Conservation (phyloP, 2,888 invertebrate species). For the Andrena dorsata region DNA sequence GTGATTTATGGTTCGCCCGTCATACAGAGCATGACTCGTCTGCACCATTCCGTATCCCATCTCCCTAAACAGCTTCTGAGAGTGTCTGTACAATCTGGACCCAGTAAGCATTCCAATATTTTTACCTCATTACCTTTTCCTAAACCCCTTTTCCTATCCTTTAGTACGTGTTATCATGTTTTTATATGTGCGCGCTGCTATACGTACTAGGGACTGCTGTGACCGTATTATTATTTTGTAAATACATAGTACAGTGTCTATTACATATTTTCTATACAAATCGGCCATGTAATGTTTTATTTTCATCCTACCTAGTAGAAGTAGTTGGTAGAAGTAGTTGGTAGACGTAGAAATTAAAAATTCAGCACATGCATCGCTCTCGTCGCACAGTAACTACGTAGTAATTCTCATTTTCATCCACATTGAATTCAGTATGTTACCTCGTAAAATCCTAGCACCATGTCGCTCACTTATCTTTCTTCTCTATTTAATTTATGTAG, state of each 20-base stretch:
- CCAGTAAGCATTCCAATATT: conserved; percentile 56
- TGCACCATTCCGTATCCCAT: conserved; percentile 60
- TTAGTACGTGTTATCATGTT: conserved; percentile 3
- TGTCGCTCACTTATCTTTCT: background rate
- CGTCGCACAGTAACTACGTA: background rate
- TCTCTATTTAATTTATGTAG: conserved; percentile 4
- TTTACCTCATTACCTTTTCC: conserved; percentile 7
- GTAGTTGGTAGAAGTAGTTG: conserved; percentile 7
- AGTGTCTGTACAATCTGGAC: conserved; percentile 33
- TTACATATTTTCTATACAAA: conserved; percentile 31
- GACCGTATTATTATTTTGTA: conserved; percentile 26
- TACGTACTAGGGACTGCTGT: conserved; percentile 18
- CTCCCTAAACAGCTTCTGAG: conserved; percentile 46
- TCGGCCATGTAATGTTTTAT: conserved; percentile 18
- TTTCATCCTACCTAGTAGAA: conserved; percentile 25
- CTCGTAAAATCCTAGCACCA: background rate
- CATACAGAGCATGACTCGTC: conserved; percentile 65
- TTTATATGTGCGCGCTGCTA: background rate
- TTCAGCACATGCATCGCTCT: background rate
- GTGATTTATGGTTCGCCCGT: conserved; percentile 73
- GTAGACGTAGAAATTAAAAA: background rate
- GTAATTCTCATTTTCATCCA: background rate
- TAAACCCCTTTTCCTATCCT: background rate
- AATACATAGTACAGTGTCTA: conserved; percentile 24
- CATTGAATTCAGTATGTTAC: conserved; percentile 3